A percentile compares a stretch with the other conserved stretches of the same genome.
Evolutionary conservation across 2,888 invertebrate genomes (phyloP).

Genomic region (Gortyna flavago): DNA sequence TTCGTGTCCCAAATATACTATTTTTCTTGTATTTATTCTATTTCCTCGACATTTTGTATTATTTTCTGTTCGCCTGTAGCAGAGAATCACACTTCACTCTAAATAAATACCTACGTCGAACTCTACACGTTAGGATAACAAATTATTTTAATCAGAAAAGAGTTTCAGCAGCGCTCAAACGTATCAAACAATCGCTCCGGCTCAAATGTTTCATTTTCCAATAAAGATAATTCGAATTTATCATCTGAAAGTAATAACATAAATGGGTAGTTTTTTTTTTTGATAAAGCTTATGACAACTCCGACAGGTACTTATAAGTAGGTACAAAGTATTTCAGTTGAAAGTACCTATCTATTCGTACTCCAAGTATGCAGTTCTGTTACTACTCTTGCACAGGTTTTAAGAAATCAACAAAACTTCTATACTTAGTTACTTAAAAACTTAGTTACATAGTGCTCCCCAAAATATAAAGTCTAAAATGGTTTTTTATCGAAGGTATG

Average conservation of each 20-base stretch:
- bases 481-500: neutral
- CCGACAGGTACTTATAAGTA: too few relatives aligned
- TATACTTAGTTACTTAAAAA: neutral
- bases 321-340: neutral
- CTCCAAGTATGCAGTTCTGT: neutral
- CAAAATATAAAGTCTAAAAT: neutral
- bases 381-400: neutral
- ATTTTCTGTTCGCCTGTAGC: neutral
- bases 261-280: neutral
- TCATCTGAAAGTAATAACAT: neutral
- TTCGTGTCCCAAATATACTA: neutral
- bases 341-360: neutral
- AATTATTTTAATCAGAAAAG: neutral
- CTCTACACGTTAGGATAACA: neutral
- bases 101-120: neutral
- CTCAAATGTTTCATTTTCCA: neutral
- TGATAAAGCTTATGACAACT: neutral
- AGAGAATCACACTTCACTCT: neutral
- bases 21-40: neutral
- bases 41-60: neutral
- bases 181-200: neutral
- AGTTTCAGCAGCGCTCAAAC: slow-evolving; percentile 4
- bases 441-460: neutral
- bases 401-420: neutral
- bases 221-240: slow-evolving; percentile 7